Evolutionary conservation across 2,797 vertebrate species (phyloP).

Genomic region (Hylomyscus alleni): DNA sequence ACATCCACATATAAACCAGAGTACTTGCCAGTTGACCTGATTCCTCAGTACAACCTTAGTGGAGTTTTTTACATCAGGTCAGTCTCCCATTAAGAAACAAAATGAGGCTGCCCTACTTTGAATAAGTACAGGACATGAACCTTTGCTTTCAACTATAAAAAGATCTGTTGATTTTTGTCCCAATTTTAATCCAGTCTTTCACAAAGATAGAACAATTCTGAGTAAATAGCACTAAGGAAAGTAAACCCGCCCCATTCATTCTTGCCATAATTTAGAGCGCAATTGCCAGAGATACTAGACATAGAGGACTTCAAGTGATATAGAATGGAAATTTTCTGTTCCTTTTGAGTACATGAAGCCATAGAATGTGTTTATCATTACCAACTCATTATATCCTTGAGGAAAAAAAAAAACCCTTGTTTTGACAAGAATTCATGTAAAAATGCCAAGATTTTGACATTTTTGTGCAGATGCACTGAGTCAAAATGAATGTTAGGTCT

Average conservation of each 20-base stretch:
- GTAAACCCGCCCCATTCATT: not conserved
- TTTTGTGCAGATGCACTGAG: not conserved
- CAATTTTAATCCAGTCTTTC: conserved; percentile 70
- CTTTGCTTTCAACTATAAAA: conserved; percentile 79
- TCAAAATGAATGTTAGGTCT: not conserved
- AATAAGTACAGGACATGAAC: conserved; percentile 67
- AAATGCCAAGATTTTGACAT: not conserved
- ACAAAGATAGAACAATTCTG: conserved; percentile 28
- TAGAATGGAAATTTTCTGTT: not conserved
- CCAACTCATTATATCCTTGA: not conserved
- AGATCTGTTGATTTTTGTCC: conserved; percentile 57
- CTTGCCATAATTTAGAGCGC: conserved; percentile 8
- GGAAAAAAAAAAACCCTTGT: not conserved
- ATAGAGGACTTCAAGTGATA: not conserved
- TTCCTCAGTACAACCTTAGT: conserved; percentile 55
- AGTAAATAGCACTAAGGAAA: conserved; percentile 64
- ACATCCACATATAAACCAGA: not conserved
- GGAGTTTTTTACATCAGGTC: not conserved
- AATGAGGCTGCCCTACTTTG: conserved; percentile 77
- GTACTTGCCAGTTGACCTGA: conserved; percentile 45
- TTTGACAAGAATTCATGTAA: conserved; percentile 18
- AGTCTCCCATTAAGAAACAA: conserved; percentile 55
- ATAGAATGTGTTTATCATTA: not conserved
- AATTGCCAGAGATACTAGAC: conserved; percentile 48
- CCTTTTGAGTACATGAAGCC: not conserved